These are phyloP conservation scores for Ametastegia equiseti DNA, from an alignment of 2,888 invertebrate species.

Conservation along the genomic window DNA sequence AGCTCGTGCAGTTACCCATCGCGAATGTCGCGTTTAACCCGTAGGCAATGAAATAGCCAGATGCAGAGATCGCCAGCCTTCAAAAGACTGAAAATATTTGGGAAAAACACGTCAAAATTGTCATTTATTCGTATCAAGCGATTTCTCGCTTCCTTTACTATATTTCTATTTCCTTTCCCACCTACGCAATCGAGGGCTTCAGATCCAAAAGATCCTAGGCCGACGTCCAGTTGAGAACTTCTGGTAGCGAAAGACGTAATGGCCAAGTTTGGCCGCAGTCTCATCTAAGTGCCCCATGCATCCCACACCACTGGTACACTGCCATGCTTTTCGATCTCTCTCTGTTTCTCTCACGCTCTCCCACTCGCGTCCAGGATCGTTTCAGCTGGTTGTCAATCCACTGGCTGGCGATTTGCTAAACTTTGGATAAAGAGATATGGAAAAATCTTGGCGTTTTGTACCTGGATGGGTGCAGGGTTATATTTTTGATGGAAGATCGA, in stretches of 20 bases:
- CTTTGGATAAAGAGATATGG: neutral
- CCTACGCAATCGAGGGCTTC: neutral
- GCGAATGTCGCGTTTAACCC: slow-evolving; percentile 24
- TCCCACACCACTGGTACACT: slow-evolving; percentile 47
- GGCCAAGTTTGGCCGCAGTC: slow-evolving; percentile 70
- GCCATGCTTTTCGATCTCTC: slow-evolving; percentile 52
- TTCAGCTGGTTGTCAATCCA: slow-evolving; percentile 36
- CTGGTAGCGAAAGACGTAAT: slow-evolving; percentile 67
- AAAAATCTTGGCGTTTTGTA: neutral
- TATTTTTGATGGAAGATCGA: too few relatives aligned
- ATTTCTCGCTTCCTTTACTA: neutral
- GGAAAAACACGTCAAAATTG: too few relatives aligned
- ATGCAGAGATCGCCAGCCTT: neutral
- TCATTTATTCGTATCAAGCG: too few relatives aligned
- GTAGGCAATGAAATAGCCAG: neutral
- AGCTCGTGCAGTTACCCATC: slow-evolving; percentile 51
- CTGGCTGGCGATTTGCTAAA: slow-evolving; percentile 4
- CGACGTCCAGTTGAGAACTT: slow-evolving; percentile 46
- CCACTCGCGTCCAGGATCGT: slow-evolving; percentile 48
- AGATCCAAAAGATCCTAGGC: neutral
- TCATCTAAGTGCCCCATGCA: slow-evolving; percentile 65
- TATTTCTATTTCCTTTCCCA: neutral
- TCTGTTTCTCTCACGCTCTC: too few relatives aligned
- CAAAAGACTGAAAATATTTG: too few relatives aligned
- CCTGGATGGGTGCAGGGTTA: neutral